Evolutionary conservation across 2,797 vertebrate species (phyloP).

Genomic region (Alosa sapidissima): DNA sequence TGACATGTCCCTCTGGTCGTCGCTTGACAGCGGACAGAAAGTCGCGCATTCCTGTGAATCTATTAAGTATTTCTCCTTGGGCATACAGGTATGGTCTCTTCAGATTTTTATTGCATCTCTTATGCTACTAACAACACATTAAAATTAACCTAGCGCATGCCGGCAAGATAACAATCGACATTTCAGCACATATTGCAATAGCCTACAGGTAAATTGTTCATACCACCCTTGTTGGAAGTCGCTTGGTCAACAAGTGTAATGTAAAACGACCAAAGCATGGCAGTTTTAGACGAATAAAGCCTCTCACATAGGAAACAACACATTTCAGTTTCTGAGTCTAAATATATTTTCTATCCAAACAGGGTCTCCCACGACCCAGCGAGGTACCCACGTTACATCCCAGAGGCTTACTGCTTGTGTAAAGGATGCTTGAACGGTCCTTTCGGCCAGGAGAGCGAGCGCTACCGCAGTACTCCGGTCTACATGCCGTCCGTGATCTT

Average conservation of each 20-base stretch:
- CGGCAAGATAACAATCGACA: too few species aligned
- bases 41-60: conserved; percentile 81
- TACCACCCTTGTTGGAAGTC: too few species aligned
- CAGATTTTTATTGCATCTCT: neutral
- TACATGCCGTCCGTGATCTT: conserved; percentile 86
- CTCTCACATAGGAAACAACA: too few species aligned
- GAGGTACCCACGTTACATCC: conserved; percentile 87
- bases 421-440: conserved; percentile 84
- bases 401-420: conserved; percentile 93
- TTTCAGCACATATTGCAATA: too few species aligned
- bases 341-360: conserved; percentile 33
- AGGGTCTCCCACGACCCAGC: conserved; percentile 86
- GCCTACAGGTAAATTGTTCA: too few species aligned
- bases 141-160: too few species aligned
- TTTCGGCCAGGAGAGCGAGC: conserved; percentile 77
- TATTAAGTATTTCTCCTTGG: conserved; percentile 92
- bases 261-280: too few species aligned
- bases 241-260: too few species aligned
- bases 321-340: too few species aligned
- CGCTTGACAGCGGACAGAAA: conserved; percentile 64
- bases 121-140: too few species aligned
- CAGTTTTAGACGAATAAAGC: too few species aligned
- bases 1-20: conserved; percentile 77
- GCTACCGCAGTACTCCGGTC: conserved; percentile 84
- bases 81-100: conserved; percentile 83